Evolutionary conservation across 2,113 vertebrate species (phyloP).

Genomic region (Rhombomys opimus): DNA sequence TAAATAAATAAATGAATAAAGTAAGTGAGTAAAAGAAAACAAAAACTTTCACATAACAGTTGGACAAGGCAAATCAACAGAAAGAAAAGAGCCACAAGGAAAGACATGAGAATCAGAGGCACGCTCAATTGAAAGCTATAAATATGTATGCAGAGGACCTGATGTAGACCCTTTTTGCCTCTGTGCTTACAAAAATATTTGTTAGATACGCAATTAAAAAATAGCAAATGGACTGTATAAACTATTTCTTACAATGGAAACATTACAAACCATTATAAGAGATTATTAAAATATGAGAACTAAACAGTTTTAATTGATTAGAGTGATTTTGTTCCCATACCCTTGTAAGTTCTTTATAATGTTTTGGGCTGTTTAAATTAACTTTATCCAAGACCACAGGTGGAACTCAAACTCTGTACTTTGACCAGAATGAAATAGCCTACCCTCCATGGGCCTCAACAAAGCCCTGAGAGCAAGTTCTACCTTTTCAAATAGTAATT

Average conservation of each 20-base stretch:
- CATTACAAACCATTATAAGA: neutral
- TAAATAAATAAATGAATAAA: too few species aligned
- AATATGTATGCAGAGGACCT: neutral
- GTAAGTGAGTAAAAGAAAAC: neutral
- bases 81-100: neutral
- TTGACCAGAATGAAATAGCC: neutral
- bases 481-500: neutral
- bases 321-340: neutral
- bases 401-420: neutral
- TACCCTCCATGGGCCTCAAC: neutral
- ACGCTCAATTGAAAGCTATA: neutral
- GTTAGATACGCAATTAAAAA: neutral
- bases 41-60: neutral
- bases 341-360: neutral
- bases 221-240: neutral
- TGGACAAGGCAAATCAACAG: neutral
- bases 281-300: neutral
- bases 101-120: neutral
- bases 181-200: neutral
- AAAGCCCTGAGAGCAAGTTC: neutral
- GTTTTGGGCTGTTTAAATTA: neutral
- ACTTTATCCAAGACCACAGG: neutral
- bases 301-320: neutral
- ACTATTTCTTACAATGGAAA: neutral
- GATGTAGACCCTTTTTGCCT: neutral